A percentile compares a stretch with the other conserved stretches of the same genome.
Conservation (phyloP, 2,113 vertebrate genomes). For the Calypte anna region DNA sequence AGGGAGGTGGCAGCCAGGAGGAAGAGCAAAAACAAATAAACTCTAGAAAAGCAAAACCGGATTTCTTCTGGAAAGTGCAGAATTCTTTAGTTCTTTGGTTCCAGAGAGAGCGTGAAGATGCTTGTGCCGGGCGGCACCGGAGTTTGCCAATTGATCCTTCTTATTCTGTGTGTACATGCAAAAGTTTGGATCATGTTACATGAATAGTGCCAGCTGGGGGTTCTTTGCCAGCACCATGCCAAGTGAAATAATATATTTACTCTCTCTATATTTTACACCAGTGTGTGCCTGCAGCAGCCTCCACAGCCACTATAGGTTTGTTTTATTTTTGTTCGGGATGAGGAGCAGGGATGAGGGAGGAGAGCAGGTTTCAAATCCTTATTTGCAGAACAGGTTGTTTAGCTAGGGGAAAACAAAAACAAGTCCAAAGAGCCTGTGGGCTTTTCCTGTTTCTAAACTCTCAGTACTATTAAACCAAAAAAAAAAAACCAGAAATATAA, state of each 20-base stretch:
- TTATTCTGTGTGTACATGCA: conserved; percentile 91
- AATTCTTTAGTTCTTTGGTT: conserved; percentile 84
- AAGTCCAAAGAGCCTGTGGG: conserved; percentile 87
- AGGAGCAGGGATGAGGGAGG: conserved; percentile 82
- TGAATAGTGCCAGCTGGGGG: conserved; percentile 92
- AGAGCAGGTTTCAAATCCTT: conserved; percentile 83
- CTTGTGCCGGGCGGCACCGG: conserved; percentile 91
- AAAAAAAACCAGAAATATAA: conserved; percentile 69
- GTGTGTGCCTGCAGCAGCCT: conserved; percentile 98
- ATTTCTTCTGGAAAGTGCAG: conserved; percentile 84
- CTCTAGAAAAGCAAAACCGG: conserved; percentile 78
- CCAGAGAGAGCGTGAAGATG: conserved; percentile 85
- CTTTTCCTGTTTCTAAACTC: conserved; percentile 84
- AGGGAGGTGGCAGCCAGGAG: conserved; percentile 70
- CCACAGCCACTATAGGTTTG: conserved; percentile 87
- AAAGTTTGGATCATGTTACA: conserved; percentile 95
- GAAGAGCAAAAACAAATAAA: conserved; percentile 75
- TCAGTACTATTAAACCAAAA: conserved; percentile 85
- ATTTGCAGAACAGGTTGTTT: conserved; percentile 79
- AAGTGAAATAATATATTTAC: conserved; percentile 92
- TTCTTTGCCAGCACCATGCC: conserved; percentile 91
- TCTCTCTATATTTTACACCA: conserved; percentile 94
- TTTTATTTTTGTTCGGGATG: conserved; percentile 80
- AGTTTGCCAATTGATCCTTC: conserved; percentile 98
- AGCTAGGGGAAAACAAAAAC: conserved; percentile 76